These are phyloP conservation scores for Eidolon helvum DNA, from an alignment of 2,113 vertebrate species.

Conservation along the genomic window DNA sequence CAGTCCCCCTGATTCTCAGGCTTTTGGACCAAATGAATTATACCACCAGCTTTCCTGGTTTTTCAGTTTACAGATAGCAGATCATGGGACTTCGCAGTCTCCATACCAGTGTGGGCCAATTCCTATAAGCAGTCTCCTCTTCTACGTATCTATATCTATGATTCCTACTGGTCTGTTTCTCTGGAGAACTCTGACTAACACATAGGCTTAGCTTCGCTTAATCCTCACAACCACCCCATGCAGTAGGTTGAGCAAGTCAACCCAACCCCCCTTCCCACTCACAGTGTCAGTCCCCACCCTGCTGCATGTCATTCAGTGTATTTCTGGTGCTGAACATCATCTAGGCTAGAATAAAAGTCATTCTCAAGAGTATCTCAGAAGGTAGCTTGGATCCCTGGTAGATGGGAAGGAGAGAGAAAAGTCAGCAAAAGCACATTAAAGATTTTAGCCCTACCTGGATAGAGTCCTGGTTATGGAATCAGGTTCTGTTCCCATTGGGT, in stretches of 20 bases:
- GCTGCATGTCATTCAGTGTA: background rate
- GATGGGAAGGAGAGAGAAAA: background rate
- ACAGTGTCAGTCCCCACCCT: background rate
- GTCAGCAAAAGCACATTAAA: background rate
- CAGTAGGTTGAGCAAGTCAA: background rate
- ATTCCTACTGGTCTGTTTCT: background rate
- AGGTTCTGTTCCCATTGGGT: background rate
- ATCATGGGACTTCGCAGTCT: background rate
- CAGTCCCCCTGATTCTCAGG: background rate
- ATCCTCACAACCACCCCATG: background rate
- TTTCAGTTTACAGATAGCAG: background rate
- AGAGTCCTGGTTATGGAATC: background rate
- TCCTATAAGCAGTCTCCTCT: background rate
- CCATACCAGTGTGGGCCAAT: background rate
- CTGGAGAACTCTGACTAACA: background rate
- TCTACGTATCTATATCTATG: background rate
- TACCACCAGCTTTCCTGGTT: background rate
- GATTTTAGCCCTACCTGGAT: too few relatives aligned
- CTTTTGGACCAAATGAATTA: background rate
- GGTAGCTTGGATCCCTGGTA: background rate
- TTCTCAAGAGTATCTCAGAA: background rate
- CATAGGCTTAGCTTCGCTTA: background rate
- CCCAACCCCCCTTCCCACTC: accelerated
- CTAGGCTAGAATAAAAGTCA: background rate
- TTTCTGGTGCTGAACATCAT: background rate